Percentiles rank a stretch among this genome's conserved stretches.
phyloP scores from a whole-genome alignment of 2,888 invertebrate species.

The Caenorhabditis sp. region DNA sequence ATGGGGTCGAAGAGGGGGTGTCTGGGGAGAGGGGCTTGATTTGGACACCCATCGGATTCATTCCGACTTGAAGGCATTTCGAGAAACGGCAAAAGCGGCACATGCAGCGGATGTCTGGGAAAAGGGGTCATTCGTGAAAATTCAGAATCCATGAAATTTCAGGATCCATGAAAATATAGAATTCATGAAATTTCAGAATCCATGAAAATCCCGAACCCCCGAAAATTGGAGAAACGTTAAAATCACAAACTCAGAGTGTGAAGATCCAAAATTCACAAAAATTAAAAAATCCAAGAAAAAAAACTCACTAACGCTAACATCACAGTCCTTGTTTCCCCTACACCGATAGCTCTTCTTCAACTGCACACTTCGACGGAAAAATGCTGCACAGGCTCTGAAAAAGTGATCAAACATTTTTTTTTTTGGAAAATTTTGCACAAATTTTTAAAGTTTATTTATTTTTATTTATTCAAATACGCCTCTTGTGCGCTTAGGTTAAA shows the following conservation, averaged over 20 bases:
- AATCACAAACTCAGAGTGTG: no score
- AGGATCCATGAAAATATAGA: neutral
- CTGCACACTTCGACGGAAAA: conserved; percentile 56
- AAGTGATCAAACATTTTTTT: no score
- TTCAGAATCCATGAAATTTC: neutral
- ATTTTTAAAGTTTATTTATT: no score
- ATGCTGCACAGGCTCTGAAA: conserved; percentile 65
- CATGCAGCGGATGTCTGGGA: conserved; percentile 60
- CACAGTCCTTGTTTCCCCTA: conserved; percentile 34
- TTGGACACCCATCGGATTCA: conserved; percentile 55
- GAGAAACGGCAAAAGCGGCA: conserved; percentile 50
- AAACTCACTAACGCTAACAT: conserved; percentile 41
- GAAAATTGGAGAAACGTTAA: neutral
- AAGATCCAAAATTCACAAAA: neutral
- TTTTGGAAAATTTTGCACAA: no score
- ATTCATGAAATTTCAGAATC: neutral
- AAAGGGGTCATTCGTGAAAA: neutral
- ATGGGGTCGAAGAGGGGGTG: no score
- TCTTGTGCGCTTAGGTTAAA: no score
- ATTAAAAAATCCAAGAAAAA: neutral
- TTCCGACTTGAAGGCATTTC: conserved; percentile 48
- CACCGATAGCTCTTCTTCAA: conserved; percentile 44
- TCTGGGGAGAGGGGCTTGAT: conserved; percentile 16
- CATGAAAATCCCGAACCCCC: no score
- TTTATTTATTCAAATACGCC: no score